These are phyloP conservation scores for Batillaria attramentaria DNA, from an alignment of 1,140 invertebrate species.

Conservation along the genomic window DNA sequence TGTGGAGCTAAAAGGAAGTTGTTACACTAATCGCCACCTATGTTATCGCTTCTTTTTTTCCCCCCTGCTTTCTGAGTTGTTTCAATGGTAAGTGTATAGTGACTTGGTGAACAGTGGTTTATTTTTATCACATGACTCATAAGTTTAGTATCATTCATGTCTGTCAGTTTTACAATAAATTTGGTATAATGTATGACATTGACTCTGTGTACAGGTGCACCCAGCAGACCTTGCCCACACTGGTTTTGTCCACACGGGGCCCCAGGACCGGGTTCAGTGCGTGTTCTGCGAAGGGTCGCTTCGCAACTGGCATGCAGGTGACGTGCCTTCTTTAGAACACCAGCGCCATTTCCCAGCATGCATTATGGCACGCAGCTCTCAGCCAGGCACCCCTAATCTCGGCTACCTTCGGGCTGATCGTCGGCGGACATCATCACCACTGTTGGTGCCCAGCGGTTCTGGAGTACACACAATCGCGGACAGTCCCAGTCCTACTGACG, in stretches of 20 bases:
- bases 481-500: no score
- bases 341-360: slow-evolving; percentile 80
- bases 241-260: slow-evolving; percentile 45
- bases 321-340: slow-evolving; percentile 85
- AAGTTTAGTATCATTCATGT: no score
- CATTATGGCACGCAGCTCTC: slow-evolving; percentile 76
- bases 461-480: no score
- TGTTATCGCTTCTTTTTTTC: no score
- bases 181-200: no score
- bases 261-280: slow-evolving; percentile 83
- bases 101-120: no score
- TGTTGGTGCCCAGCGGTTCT: background rate
- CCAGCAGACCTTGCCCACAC: slow-evolving; percentile 86
- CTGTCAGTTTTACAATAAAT: no score
- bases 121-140: no score
- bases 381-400: background rate
- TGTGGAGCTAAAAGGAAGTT: no score
- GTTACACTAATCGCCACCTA: no score
- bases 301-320: slow-evolving; percentile 82
- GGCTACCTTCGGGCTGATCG: background rate
- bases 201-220: slow-evolving; percentile 77
- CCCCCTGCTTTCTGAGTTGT: no score
- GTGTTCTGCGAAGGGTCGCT: slow-evolving; percentile 86
- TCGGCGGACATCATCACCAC: background rate
- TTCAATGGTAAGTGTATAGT: no score